Percentiles rank a stretch among this genome's conserved stretches.
These are phyloP conservation scores for Eupsittula cactorum DNA, from an alignment of 2,113 vertebrate genomes.

Conservation along the genomic window DNA sequence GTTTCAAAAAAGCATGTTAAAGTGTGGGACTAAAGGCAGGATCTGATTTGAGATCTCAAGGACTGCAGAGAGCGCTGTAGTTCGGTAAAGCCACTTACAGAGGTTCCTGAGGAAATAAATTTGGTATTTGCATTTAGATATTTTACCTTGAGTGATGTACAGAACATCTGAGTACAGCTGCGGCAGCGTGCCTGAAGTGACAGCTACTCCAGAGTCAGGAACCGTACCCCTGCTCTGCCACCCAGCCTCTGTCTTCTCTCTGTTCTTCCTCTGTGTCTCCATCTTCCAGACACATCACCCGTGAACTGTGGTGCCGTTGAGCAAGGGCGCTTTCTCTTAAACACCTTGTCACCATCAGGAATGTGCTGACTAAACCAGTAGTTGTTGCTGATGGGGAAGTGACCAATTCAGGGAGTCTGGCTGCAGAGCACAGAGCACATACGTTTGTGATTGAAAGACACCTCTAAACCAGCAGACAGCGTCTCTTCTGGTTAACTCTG, in stretches of 20 bases:
- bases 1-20: background rate
- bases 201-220: background rate
- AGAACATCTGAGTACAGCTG: background rate
- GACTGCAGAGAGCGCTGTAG: background rate
- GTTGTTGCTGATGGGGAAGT: background rate
- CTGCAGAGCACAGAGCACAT: background rate
- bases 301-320: background rate
- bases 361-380: background rate
- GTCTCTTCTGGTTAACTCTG: background rate
- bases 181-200: fast-evolving
- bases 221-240: fast-evolving
- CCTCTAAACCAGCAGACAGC: background rate
- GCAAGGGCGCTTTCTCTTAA: fast-evolving
- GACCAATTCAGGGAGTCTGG: background rate
- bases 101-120: background rate
- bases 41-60: background rate
- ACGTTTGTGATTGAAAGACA: background rate
- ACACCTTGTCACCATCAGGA: background rate
- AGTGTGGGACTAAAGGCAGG: background rate
- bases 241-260: background rate
- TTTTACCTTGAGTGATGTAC: background rate
- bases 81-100: background rate
- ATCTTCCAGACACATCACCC: background rate
- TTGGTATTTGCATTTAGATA: background rate
- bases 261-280: background rate